Percentiles rank a stretch among this genome's conserved stretches.
These are phyloP conservation scores for Pteria penguin DNA, from an alignment of 2,888 invertebrate species.

Conservation along the genomic window DNA sequence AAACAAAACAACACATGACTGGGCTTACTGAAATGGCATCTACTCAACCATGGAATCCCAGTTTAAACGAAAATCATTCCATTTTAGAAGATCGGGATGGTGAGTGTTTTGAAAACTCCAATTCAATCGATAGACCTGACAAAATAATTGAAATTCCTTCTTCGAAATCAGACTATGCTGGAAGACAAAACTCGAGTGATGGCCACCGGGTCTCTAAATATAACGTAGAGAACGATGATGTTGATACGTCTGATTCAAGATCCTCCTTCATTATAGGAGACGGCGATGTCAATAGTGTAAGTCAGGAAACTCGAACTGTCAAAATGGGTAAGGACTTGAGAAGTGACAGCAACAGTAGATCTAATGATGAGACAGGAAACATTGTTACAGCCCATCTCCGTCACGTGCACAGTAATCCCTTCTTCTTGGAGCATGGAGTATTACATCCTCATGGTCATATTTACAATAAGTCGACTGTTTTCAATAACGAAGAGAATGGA, in stretches of 20 bases:
- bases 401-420: constrained; percentile 56
- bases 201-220: neutral
- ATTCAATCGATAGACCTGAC: constrained; percentile 13
- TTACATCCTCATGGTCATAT: constrained; percentile 40
- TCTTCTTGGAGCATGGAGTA: constrained; percentile 44
- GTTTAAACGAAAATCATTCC: neutral
- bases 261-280: neutral
- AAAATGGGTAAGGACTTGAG: constrained; percentile 27
- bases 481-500: constrained; percentile 50
- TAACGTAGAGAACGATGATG: neutral
- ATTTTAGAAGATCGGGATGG: constrained; percentile 1
- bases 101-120: neutral
- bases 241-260: neutral
- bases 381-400: constrained; percentile 46
- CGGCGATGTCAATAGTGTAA: neutral
- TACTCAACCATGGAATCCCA: constrained; percentile 60
- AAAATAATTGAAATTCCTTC: constrained; percentile 25
- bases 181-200: neutral
- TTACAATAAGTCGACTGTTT: constrained; percentile 21
- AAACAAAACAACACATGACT: constrained; percentile 29
- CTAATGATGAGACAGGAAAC: constrained; percentile 10
- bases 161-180: constrained; percentile 13
- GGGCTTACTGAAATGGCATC: constrained; percentile 54
- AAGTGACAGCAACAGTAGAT: too few species aligned
- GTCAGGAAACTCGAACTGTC: too few species aligned